phyloP scores from a whole-genome alignment of 2,113 vertebrate genomes.

The Hemichromis elongatus region DNA sequence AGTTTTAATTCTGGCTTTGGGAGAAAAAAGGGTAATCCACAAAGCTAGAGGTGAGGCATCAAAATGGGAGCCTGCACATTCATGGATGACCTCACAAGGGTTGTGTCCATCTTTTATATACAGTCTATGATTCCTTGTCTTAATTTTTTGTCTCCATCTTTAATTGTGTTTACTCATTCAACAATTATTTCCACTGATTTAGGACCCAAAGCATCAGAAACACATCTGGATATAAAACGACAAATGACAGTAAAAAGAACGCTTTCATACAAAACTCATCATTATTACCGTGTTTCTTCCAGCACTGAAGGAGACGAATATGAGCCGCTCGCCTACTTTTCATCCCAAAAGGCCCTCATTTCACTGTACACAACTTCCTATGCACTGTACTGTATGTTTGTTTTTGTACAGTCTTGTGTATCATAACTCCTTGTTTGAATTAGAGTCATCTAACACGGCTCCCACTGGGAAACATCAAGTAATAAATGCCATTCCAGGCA shows the following conservation, averaged over 20 bases:
- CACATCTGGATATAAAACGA: not conserved
- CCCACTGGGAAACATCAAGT: conserved; percentile 61
- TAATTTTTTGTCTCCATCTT: not conserved
- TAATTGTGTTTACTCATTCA: not conserved
- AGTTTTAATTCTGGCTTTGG: not conserved
- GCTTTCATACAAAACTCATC: not conserved
- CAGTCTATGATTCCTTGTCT: not conserved
- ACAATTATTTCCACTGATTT: not conserved
- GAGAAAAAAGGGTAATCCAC: not conserved
- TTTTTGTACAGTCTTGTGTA: conserved; percentile 54
- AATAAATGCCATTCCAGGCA: conserved; percentile 60
- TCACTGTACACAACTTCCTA: conserved; percentile 12
- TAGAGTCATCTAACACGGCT: conserved; percentile 33
- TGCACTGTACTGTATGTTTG: conserved; percentile 37
- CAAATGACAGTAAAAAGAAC: not conserved
- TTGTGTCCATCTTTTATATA: not conserved
- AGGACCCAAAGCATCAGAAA: not conserved
- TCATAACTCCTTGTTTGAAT: conserved; percentile 50
- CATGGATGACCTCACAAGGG: not conserved
- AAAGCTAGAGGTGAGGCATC: not conserved
- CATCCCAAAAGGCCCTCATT: conserved; percentile 34
- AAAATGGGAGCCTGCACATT: not conserved
- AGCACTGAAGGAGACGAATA: not conserved
- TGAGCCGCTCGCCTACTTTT: conserved; percentile 33
- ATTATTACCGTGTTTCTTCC: not conserved